Percentiles rank a stretch among this genome's conserved stretches.
These are phyloP conservation scores for Heptranchias perlo DNA, from an alignment of 2,113 vertebrate genomes.

Conservation along the genomic window DNA sequence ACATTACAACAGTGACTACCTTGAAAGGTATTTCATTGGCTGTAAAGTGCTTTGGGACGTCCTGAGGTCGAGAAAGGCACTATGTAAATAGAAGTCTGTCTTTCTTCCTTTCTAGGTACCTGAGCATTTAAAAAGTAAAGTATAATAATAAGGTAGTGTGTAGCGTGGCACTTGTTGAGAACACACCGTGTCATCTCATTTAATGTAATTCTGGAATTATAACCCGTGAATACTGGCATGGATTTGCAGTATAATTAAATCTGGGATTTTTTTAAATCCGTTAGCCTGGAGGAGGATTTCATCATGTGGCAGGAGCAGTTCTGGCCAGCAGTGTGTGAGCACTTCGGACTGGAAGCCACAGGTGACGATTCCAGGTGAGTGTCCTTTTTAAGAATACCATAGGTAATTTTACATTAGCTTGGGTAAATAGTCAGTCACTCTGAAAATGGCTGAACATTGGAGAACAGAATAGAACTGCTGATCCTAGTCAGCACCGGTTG, in stretches of 20 bases:
- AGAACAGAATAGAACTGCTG: background rate
- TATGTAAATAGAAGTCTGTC: too few relatives aligned
- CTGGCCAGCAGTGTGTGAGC: constrained; percentile 92
- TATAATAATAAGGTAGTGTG: background rate
- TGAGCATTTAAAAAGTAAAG: too few relatives aligned
- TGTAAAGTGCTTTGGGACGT: too few relatives aligned
- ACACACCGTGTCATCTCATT: background rate
- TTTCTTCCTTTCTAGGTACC: too few relatives aligned
- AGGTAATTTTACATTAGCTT: background rate
- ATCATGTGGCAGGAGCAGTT: constrained; percentile 97
- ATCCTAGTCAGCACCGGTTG: background rate
- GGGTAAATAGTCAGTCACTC: background rate
- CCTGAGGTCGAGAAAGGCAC: too few relatives aligned
- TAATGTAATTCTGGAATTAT: background rate
- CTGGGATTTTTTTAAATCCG: background rate
- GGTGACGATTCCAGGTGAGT: constrained; percentile 91
- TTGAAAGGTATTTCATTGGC: too few relatives aligned
- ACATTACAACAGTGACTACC: too few relatives aligned
- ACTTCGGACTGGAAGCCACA: constrained; percentile 90
- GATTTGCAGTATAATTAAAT: background rate
- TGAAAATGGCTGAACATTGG: background rate
- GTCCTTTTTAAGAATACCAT: background rate
- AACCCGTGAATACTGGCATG: background rate
- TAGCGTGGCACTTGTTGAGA: background rate
- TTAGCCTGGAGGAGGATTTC: constrained; percentile 89